Evolutionary conservation across 1,140 invertebrate species (phyloP).

Genomic region (Seison nebaliae): DNA sequence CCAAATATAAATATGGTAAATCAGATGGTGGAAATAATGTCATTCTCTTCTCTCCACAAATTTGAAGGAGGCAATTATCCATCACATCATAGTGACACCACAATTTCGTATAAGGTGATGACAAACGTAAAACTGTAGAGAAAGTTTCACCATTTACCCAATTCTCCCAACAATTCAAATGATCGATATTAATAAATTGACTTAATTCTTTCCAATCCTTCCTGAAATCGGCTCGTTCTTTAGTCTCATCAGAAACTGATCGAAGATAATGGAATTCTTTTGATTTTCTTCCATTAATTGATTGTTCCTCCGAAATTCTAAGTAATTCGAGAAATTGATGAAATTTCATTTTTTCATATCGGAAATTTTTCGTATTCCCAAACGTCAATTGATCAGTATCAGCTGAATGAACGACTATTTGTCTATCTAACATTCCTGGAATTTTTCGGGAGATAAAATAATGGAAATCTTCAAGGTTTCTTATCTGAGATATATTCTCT

Average conservation of each 20-base stretch:
- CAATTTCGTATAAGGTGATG: slow-evolving; percentile 30
- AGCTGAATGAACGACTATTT: too few species aligned
- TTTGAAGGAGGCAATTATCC: slow-evolving; percentile 36
- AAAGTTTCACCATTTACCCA: too few species aligned
- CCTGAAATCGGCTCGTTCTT: slow-evolving; percentile 29
- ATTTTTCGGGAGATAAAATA: too few species aligned
- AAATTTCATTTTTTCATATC: too few species aligned
- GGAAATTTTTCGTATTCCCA: too few species aligned
- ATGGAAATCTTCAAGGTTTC: too few species aligned
- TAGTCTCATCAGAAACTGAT: slow-evolving; percentile 32
- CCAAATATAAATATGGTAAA: slow-evolving; percentile 32
- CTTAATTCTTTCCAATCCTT: slow-evolving; percentile 31
- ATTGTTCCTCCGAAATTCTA: too few species aligned
- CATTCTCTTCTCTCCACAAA: slow-evolving; percentile 32
- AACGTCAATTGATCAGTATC: too few species aligned
- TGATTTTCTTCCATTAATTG: too few species aligned
- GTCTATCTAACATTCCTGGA: too few species aligned
- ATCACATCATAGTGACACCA: slow-evolving; percentile 41
- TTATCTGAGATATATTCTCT: too few species aligned
- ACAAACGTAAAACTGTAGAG: slow-evolving; percentile 35
- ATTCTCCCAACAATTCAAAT: slow-evolving; percentile 24
- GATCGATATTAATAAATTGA: slow-evolving; percentile 30
- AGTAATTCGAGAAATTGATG: too few species aligned
- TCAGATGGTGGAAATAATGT: slow-evolving; percentile 33
- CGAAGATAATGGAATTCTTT: slow-evolving; percentile 34